Evolutionary conservation across 2,888 invertebrate genomes (phyloP), one percentile per base, ranked within the genome.

Genomic region (Hemistola chrysoprasaria): DNA sequence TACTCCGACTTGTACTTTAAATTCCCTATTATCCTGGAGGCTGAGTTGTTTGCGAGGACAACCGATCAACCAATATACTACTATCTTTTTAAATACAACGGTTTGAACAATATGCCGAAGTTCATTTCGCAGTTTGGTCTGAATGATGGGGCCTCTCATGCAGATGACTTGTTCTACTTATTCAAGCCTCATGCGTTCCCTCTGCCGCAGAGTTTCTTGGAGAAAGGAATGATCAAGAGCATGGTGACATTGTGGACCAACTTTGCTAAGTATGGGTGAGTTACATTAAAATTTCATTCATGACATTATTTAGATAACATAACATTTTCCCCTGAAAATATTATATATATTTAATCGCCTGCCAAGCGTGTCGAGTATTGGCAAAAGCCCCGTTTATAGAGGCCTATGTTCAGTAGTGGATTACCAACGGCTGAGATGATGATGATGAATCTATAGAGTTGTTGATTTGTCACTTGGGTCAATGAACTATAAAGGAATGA

Each of bases 231-330:
- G 82, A 73, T 80, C 28, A 59, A 62, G 24, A 62, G 76, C 1
- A 83, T 88, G 82, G 73, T 85, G 11, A 78, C 75, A 3, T 54
- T 88, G 51, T 88, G 87, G 87, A 87, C 87, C 0, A 88, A 88
- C 58, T 88, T 88, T 39, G 88, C 88, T 1, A 88, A 88, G 52
- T 82, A 76, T 53, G 67, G 77, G 88, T 88, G 57, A 55, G 69
- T 59, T 22, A 29, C 11, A 3, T 22, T 22, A 5, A 6, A 28
- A 28, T n/a, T 28, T 3, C 5, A n/a, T n/a, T n/a, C n/a, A n/a
- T n/a, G n/a, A n/a, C n/a, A n/a, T n/a, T n/a, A n/a, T n/a, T n/a
- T n/a, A n/a, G n/a, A n/a, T n/a, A n/a, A n/a, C n/a, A n/a, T n/a
- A n/a, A n/a, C n/a, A n/a, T n/a, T n/a, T n/a, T n/a, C n/a, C n/a